Evolutionary conservation across 2,113 vertebrate species (phyloP), one percentile per base, ranked within the genome.

Genomic region (Xyliphius kryptos): DNA sequence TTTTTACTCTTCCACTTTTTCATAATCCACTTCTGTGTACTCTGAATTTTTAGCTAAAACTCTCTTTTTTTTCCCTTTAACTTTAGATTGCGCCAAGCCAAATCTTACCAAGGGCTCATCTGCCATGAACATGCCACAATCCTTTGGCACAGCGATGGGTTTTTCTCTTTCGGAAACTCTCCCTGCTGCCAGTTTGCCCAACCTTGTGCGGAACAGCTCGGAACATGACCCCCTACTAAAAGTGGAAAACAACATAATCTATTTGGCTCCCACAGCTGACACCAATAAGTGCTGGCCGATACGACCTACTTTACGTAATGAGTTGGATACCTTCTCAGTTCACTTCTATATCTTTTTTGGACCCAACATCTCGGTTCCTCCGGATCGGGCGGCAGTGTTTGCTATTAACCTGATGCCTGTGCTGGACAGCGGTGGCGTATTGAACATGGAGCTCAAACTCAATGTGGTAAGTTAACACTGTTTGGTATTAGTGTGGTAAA

Each of bases 261-360:
- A 87, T 71, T 66, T 80, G 67, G 26, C 82, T 22, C 66, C 61
- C 65, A 1, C 82, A 63, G 37, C 81, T 13, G 82, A 78, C 76
- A 43, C 71, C 5, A 79, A 86, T 73, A 83, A 78, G 72, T 99
- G 96, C 79, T 96, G 95, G 93, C 96, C 95, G 0, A 85, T 97
- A 55, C 90, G 92, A 0, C 96, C 96, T 0, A 99, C 95, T 0
- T 86, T 99, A 69, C 90, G 96, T 67, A 99, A 99, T 0, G 96
- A 99, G 77, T 82, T 99, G 81, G 95, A 99, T 76, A 95, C 96
- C 66, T 98, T 99, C 85, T 98, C 96, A 0, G 94, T 97, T 60
- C 96, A 97, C 79, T 99, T 99, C 86, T 99, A 98, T 69, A 92
- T 99, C 78, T 98, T 97, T 83, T 99, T 98, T 0, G 94, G 95